These are phyloP conservation scores for Plectropomus leopardus DNA, from an alignment of 2,113 vertebrate genomes.

Conservation along the genomic window DNA sequence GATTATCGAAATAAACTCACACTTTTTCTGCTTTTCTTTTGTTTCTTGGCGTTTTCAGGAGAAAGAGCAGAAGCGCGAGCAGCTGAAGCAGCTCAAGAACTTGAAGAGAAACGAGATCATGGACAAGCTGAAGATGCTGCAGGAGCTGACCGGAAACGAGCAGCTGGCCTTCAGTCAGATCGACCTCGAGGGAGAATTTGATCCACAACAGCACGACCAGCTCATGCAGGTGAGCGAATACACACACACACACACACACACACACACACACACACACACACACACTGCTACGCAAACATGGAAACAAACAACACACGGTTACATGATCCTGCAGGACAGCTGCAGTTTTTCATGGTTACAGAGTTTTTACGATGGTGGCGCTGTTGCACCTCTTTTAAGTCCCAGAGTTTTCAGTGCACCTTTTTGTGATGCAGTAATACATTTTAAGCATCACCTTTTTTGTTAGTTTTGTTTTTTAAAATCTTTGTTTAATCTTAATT, in stretches of 20 bases:
- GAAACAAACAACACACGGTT: too few species aligned
- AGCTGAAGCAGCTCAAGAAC: slow-evolving; percentile 94
- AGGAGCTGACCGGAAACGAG: slow-evolving; percentile 88
- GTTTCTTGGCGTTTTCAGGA: slow-evolving; percentile 77
- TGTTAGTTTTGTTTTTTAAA: too few species aligned
- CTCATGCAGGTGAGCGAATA: slow-evolving; percentile 89
- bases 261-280: background rate
- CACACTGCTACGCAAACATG: background rate
- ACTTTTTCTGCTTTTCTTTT: background rate
- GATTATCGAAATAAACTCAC: background rate
- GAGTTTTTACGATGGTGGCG: too few species aligned
- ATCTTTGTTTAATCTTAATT: too few species aligned
- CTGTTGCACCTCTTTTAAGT: too few species aligned
- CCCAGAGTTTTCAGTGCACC: too few species aligned
- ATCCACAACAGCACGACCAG: slow-evolving; percentile 87
- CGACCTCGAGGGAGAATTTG: slow-evolving; percentile 89
- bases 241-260: background rate
- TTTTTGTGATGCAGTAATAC: too few species aligned
- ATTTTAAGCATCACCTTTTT: too few species aligned
- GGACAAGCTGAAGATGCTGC: slow-evolving; percentile 87
- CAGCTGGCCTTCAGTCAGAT: slow-evolving; percentile 83
- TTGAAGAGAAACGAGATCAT: slow-evolving; percentile 90
- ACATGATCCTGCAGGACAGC: too few species aligned
- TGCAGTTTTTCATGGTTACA: too few species aligned
- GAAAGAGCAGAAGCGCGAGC: slow-evolving; percentile 89